Percentiles rank a stretch among this genome's conserved stretches.
Conservation (phyloP, 2,113 vertebrate species). For the Cromileptes altivelis region DNA sequence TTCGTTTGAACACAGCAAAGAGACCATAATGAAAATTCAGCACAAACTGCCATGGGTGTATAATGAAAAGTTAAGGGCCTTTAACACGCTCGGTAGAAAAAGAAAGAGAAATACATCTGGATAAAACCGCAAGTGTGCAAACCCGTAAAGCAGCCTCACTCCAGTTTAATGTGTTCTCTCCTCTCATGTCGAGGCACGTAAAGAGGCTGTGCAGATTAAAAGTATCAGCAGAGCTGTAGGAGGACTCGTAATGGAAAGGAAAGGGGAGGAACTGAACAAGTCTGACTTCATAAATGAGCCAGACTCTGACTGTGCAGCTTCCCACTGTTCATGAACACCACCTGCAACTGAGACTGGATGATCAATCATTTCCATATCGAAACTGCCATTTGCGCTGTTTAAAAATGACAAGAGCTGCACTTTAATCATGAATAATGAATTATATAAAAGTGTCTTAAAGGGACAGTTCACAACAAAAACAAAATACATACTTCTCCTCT, state of each 20-base stretch:
- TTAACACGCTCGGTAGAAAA: conserved; percentile 36
- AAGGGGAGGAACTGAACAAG: conserved; percentile 46
- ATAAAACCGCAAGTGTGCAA: conserved; percentile 42
- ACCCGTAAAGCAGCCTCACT: conserved; percentile 46
- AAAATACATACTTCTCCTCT: no score
- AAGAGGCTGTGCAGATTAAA: conserved; percentile 70
- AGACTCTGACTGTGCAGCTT: conserved; percentile 17
- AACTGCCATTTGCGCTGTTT: not conserved
- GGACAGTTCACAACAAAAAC: no score
- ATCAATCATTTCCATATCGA: not conserved
- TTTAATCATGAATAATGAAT: no score
- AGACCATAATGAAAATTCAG: conserved; percentile 43
- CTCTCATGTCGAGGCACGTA: conserved; percentile 47
- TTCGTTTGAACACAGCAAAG: conserved; percentile 39
- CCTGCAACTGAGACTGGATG: no score
- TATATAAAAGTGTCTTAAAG: no score
- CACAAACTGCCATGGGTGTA: not conserved
- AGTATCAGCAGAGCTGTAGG: conserved; percentile 55
- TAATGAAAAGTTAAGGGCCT: conserved; percentile 30
- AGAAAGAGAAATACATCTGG: conserved; percentile 32
- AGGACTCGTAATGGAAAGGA: conserved; percentile 64
- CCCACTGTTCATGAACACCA: not conserved
- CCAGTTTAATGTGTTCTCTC: conserved; percentile 48
- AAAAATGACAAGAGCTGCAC: not conserved
- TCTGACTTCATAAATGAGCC: conserved; percentile 45